Percentiles rank a stretch among this genome's conserved stretches.
These are phyloP conservation scores for Paramormyrops kingsleyae DNA, from an alignment of 2,113 vertebrate genomes.

Conservation along the genomic window DNA sequence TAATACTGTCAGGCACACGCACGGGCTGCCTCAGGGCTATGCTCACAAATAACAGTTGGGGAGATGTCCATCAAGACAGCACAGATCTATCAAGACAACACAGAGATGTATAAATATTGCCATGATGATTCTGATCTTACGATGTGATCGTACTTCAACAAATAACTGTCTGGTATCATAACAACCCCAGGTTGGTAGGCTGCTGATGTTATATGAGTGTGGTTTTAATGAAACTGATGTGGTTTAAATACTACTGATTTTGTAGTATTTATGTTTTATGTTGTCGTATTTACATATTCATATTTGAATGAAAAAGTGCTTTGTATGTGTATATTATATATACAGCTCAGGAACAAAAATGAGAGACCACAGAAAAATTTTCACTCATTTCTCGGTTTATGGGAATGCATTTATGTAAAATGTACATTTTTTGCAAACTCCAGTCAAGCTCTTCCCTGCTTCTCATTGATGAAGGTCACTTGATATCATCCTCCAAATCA, in stretches of 20 bases:
- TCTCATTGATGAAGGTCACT: neutral
- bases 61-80: neutral
- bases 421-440: neutral
- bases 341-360: neutral
- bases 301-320: neutral
- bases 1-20: neutral
- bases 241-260: too few relatives aligned
- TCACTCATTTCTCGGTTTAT: neutral
- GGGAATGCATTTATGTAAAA: too few relatives aligned
- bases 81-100: neutral
- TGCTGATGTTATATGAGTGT: neutral
- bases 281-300: neutral
- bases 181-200: neutral
- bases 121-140: neutral
- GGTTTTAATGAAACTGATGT: neutral
- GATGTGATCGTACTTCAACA: neutral
- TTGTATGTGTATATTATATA: neutral
- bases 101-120: neutral
- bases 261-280: neutral
- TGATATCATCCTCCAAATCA: neutral
- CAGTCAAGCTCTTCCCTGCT: neutral
- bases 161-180: neutral
- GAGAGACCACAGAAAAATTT: neutral
- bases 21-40: neutral
- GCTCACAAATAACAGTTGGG: neutral